A percentile compares a stretch with the other conserved stretches of the same genome.
phyloP scores from a whole-genome alignment of 2,888 invertebrate genomes.

The Neocrepidodera transversa region DNA sequence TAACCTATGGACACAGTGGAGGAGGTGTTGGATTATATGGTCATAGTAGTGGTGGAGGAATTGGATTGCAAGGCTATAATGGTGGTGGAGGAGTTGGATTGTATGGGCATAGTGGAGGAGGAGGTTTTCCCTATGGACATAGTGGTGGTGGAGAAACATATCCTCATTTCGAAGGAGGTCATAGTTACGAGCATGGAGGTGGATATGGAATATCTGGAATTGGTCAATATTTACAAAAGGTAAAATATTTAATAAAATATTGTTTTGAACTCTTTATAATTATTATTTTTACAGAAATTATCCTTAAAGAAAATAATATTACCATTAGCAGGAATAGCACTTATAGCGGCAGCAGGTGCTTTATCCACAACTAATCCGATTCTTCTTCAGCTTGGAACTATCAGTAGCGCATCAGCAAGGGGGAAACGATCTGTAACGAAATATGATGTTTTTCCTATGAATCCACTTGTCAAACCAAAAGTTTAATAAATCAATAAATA shows the following conservation, averaged over 20 bases:
- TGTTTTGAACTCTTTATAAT: neutral
- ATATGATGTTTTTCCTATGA: neutral
- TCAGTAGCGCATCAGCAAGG: conserved; percentile 69
- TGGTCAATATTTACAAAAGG: conserved; percentile 31
- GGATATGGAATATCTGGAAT: conserved; percentile 30
- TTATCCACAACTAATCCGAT: conserved; percentile 82
- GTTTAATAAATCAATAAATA: neutral
- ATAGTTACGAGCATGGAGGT: conserved; percentile 28
- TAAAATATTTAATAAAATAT: neutral
- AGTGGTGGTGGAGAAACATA: conserved; percentile 6
- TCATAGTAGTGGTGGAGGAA: conserved; percentile 2
- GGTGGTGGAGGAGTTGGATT: conserved; percentile 8
- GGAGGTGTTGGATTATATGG: conserved; percentile 13
- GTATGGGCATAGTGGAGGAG: conserved; percentile 1
- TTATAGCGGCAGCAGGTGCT: conserved; percentile 76
- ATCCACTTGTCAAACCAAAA: conserved; percentile 13
- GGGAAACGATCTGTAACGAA: conserved; percentile 9
- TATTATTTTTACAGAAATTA: conserved; percentile 62
- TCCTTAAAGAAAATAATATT: conserved; percentile 69
- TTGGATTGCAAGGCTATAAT: neutral
- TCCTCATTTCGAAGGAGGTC: neutral
- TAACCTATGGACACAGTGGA: conserved; percentile 11
- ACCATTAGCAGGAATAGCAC: conserved; percentile 79
- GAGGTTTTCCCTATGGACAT: neutral
- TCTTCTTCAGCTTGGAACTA: conserved; percentile 77